Evolutionary conservation across 2,888 invertebrate genomes (phyloP), one percentile per base, ranked within the genome.

Genomic region (Steromphala cineraria): DNA sequence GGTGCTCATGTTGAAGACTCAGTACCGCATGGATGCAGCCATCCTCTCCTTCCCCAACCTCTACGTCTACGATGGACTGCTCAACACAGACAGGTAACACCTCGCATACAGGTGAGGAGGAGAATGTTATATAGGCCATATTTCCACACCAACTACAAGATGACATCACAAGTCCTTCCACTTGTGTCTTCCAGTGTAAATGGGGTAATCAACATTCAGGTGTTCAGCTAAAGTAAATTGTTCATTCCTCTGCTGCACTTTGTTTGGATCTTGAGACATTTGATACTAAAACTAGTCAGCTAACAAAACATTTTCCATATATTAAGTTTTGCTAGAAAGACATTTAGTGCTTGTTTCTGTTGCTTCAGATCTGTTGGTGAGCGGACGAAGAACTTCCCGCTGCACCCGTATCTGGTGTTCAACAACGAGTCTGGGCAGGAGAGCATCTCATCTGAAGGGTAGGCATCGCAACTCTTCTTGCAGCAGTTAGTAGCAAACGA

Each of bases 21-120:
- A 98, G 92, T 98, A 97, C 93, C 95, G 98, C 84, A 98, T 98
- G 98, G 96, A 97, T 87, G 95, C 95, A 0, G 96, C 96, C 79
- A 97, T 98, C 86, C 96, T 96, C 1, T 94, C 94, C 80, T 98
- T 96, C 95, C 97, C 98, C 0, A 97, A 96, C 93, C 93, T 94
- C 53, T 95, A 95, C 71, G 96, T 97, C 93, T 97, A 97, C 91
- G 94, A 93, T 67, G 95, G 95, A 8, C 93, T 91, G 83, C 93
- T 97, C 13, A 82, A 82, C 67, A 88, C 89, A 46, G 87, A 89
- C 80, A 80, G 67, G 91, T 90, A 82, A 17, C 46, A 13, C 1
- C 46, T 46, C 46, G 13, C 46, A 46, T 46, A 13, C 10, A 46
- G 7, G 13, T 46, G 10, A 8, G 10, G 46, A 46, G 5, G 46